These are phyloP conservation scores for Hemiscyllium ocellatum DNA, from an alignment of 2,113 vertebrate species.

Conservation along the genomic window DNA sequence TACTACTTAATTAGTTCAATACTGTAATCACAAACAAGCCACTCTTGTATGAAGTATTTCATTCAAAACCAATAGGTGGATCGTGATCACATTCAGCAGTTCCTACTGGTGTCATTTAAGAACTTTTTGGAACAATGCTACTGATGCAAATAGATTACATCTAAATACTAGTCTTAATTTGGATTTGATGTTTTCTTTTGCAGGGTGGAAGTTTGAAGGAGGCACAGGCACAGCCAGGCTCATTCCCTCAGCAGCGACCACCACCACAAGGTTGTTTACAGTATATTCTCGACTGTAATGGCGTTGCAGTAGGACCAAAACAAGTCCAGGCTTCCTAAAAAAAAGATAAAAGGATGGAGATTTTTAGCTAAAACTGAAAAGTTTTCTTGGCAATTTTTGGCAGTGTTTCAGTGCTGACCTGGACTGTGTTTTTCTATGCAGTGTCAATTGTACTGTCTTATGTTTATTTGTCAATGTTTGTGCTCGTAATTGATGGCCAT, in stretches of 20 bases:
- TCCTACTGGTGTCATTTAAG: neutral
- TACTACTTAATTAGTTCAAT: neutral
- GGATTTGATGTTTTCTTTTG: conserved; percentile 51
- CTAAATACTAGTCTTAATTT: neutral
- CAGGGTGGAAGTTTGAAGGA: conserved; percentile 82
- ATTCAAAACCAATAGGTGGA: neutral
- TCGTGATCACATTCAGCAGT: neutral
- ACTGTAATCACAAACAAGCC: neutral
- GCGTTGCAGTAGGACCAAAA: conserved; percentile 75
- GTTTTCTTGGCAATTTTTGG: conserved; percentile 54
- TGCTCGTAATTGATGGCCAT: conserved; percentile 75
- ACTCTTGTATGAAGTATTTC: neutral
- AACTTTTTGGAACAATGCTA: neutral
- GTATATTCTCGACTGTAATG: conserved; percentile 87
- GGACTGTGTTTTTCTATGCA: conserved; percentile 87
- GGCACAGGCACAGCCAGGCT: conserved; percentile 68
- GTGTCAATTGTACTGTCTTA: conserved; percentile 70
- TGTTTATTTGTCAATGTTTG: conserved; percentile 71
- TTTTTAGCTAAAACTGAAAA: conserved; percentile 56
- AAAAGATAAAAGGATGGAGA: conserved; percentile 52
- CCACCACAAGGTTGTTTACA: conserved; percentile 96
- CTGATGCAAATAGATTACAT: neutral
- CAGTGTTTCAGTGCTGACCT: conserved; percentile 65
- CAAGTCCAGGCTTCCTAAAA: conserved; percentile 82
- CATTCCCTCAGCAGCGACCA: conserved; percentile 78